phyloP scores from a whole-genome alignment of 2,797 vertebrate genomes.

The Chrysocyon brachyurus region DNA sequence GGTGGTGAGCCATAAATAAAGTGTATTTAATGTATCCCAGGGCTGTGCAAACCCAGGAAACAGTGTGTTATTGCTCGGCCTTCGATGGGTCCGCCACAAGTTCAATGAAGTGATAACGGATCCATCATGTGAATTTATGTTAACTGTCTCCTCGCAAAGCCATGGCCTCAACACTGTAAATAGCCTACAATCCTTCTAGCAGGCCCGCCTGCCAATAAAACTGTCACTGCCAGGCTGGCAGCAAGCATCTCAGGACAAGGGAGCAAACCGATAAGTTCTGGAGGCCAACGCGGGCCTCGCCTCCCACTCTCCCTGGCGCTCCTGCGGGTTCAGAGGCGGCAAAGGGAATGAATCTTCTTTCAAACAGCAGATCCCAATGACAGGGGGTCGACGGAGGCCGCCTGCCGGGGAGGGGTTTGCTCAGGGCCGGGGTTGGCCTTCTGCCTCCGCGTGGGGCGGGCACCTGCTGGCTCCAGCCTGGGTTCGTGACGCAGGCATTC shows the following conservation, averaged over 20 bases:
- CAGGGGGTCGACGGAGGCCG: fast-evolving
- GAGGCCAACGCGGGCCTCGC: slow-evolving; percentile 82
- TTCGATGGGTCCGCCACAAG: slow-evolving; percentile 90
- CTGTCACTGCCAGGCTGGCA: slow-evolving; percentile 91
- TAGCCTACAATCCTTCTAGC: slow-evolving; percentile 92
- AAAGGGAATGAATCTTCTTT: slow-evolving; percentile 3
- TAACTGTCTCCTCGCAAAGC: slow-evolving; percentile 93
- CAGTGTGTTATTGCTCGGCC: slow-evolving; percentile 89
- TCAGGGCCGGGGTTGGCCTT: neutral
- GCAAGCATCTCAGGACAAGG: slow-evolving; percentile 89
- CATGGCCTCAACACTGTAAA: slow-evolving; percentile 93
- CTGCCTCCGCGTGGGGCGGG: fast-evolving
- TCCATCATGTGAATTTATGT: slow-evolving; percentile 95
- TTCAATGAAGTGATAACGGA: slow-evolving; percentile 92
- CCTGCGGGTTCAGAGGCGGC: fast-evolving
- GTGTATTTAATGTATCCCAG: slow-evolving; percentile 92
- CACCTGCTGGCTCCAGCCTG: no score
- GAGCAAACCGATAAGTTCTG: slow-evolving; percentile 88
- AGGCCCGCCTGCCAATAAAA: slow-evolving; percentile 93
- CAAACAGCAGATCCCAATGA: neutral
- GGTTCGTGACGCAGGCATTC: fast-evolving
- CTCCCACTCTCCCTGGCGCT: neutral
- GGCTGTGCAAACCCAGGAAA: slow-evolving; percentile 88
- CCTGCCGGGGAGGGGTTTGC: neutral
- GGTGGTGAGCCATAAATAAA: slow-evolving; percentile 94